Evolutionary conservation across 2,888 invertebrate species (phyloP).

Genomic region (Apamea crenata): DNA sequence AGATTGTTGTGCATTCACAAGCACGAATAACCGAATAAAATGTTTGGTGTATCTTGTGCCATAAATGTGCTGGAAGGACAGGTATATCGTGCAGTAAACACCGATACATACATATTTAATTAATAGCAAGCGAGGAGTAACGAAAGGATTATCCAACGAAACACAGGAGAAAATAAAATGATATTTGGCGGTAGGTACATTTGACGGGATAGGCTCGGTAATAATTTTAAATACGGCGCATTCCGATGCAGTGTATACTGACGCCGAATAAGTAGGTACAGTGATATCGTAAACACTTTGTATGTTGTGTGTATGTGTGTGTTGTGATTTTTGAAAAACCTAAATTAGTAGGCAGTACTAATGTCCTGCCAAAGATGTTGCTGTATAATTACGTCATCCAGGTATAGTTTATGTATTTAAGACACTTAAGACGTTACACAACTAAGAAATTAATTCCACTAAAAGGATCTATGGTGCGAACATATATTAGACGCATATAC

Average conservation of each 20-base stretch:
- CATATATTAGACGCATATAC: constrained; percentile 70
- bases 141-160: constrained; percentile 81
- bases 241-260: constrained; percentile 85
- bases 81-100: constrained; percentile 88
- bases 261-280: constrained; percentile 75
- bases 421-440: constrained; percentile 57
- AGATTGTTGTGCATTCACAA: constrained; percentile 87
- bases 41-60: constrained; percentile 85
- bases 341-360: constrained; percentile 76
- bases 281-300: constrained; percentile 72
- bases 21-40: constrained; percentile 86
- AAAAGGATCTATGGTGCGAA: constrained; percentile 72
- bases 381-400: constrained; percentile 46
- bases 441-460: constrained; percentile 59
- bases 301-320: constrained; percentile 75
- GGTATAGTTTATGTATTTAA: constrained; percentile 45
- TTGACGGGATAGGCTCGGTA: constrained; percentile 84
- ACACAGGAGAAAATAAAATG: constrained; percentile 80
- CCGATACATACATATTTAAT: constrained; percentile 83
- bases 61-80: constrained; percentile 87
- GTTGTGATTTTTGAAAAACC: constrained; percentile 70
- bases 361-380: constrained; percentile 69
- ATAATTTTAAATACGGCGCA: constrained; percentile 81
- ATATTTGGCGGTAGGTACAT: constrained; percentile 82
- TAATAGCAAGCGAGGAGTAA: constrained; percentile 87